Evolutionary conservation across 2,113 vertebrate genomes (phyloP), one percentile per base, ranked within the genome.

Genomic region (Nettapus auritus): DNA sequence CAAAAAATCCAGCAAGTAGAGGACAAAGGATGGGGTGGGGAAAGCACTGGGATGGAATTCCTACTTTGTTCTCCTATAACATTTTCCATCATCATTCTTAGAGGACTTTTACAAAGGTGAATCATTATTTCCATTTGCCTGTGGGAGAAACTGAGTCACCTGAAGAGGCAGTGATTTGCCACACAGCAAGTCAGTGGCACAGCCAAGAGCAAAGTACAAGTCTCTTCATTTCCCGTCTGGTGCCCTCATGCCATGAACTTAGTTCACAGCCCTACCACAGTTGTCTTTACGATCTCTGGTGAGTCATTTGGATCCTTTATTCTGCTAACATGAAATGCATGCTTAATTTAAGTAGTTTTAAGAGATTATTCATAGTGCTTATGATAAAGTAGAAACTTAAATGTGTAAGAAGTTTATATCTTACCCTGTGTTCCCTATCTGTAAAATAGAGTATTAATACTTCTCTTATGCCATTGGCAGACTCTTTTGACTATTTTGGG

Each of bases 101-200:
- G 77, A 94, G n/a, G 23, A 90, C 10, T 86, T 83, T 36, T 88
- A 64, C 18, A 67, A 78, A 60, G 83, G 56, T 62, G 69, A 95
- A 84, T 90, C 93, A 89, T 33, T 57, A 71, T 75, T 92, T 95
- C 74, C 62, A 56, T 70, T 52, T 78, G 86, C 69, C 42, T 81
- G 11, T 56, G 34, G 80, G 34, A 90, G 56, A 97, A 93, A 93
- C 93, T 94, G 94, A 95, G 74, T 93, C 95, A 94, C 70, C 86
- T 90, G 92, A 82, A 93, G 66, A 93, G 94, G 95, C 95, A 95
- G 74, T 69, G 71, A 93, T 90, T 82, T 87, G 70, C 91, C 89
- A 89, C 1, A 33, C 29, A 82, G 48, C 76, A 78, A 86, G 80
- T 23, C 6, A 4, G 77, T 71, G 73, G 81, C 75, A 90, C 77